phyloP scores from a whole-genome alignment of 1,140 invertebrate genomes.

The Orussus abietinus region DNA sequence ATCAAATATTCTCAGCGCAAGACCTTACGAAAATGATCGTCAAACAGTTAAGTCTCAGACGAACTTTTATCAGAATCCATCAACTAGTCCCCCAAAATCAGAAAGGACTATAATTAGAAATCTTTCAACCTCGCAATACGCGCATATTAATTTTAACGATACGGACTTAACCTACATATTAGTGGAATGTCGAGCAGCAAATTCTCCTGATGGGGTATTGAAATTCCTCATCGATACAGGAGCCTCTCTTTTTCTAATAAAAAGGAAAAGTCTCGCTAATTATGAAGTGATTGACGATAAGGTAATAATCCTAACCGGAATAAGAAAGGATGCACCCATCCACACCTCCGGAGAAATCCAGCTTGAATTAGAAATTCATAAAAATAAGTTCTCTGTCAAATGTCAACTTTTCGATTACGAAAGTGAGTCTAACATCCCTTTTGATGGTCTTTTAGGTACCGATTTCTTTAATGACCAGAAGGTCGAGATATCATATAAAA shows the following conservation, averaged over 20 bases:
- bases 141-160: too few species aligned
- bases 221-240: constrained; percentile 18
- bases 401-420: constrained; percentile 12
- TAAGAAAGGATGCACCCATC: constrained; percentile 7
- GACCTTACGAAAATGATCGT: too few species aligned
- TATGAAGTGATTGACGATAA: constrained; percentile 10
- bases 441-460: constrained; percentile 12
- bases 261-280: constrained; percentile 1
- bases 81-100: too few species aligned
- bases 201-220: constrained; percentile 5
- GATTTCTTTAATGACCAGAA: too few species aligned
- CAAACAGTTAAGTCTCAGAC: too few species aligned
- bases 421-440: constrained; percentile 10
- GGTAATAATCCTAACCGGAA: constrained; percentile 9
- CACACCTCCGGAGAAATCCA: constrained; percentile 10
- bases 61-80: too few species aligned
- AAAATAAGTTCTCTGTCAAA: constrained; percentile 3
- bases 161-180: constrained; percentile 14
- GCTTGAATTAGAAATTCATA: constrained; percentile 5
- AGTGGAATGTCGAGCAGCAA: constrained; percentile 6
- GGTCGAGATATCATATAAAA: too few species aligned
- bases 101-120: too few species aligned
- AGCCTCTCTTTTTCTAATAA: constrained; percentile 14
- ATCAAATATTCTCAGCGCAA: too few species aligned
- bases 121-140: too few species aligned